Evolutionary conservation across 2,797 vertebrate genomes (phyloP).

Genomic region (Bradypodion pumilum): DNA sequence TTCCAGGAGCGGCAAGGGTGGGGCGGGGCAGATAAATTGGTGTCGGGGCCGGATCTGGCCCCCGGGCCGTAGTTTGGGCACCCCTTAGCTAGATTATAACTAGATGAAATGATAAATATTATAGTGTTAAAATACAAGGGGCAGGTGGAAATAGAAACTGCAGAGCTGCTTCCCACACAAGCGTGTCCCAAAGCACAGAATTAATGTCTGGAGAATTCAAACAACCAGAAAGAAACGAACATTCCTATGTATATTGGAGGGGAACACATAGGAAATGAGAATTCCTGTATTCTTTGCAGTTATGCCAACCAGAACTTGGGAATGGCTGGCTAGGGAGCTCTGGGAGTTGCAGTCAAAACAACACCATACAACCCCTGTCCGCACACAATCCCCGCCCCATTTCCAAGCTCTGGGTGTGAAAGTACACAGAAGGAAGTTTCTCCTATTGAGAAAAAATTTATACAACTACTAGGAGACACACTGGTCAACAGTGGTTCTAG

Average conservation of each 20-base stretch:
- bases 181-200: too few species aligned
- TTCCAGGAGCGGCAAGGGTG: too few species aligned
- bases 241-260: not conserved
- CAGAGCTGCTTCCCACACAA: too few species aligned
- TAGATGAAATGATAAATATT: slow-evolving; percentile 26
- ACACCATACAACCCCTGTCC: too few species aligned
- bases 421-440: too few species aligned
- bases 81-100: too few species aligned
- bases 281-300: not conserved
- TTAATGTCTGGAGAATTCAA: not conserved
- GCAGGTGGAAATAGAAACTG: not conserved
- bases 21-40: too few species aligned
- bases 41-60: too few species aligned
- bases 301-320: not conserved
- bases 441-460: not conserved
- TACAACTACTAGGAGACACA: not conserved
- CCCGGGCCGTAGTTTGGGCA: too few species aligned
- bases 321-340: too few species aligned
- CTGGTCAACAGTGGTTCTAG: not conserved
- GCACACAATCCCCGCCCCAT: too few species aligned
- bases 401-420: not conserved
- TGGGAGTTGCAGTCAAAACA: not conserved
- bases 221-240: not conserved
- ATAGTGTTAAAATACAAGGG: slow-evolving; percentile 47
- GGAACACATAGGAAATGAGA: not conserved